Percentiles rank a stretch among this genome's conserved stretches.
Evolutionary conservation across 2,888 invertebrate genomes (phyloP).

Genomic region (Sepiola atlantica): DNA sequence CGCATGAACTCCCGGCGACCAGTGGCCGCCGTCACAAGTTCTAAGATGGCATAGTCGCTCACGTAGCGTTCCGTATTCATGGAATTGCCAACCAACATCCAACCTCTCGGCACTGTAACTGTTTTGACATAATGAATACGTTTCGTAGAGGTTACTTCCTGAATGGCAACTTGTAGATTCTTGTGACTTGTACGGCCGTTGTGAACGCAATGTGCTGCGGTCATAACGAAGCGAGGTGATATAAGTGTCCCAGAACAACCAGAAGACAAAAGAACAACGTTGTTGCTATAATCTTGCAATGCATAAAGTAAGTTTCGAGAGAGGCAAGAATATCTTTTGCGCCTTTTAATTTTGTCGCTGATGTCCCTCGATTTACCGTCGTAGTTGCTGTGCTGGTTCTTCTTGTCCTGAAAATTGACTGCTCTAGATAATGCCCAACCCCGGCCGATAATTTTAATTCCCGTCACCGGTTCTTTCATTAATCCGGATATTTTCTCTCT

Average conservation of each 20-base stretch:
- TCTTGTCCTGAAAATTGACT: neutral
- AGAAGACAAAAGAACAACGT: conserved; percentile 67
- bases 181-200: conserved; percentile 55
- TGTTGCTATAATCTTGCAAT: conserved; percentile 49
- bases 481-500: neutral
- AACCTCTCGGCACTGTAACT: conserved; percentile 63
- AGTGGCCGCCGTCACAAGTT: conserved; percentile 62
- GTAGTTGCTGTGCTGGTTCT: neutral
- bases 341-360: neutral
- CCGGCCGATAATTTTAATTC: neutral
- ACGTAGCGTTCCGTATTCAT: conserved; percentile 57
- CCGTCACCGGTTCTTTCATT: neutral
- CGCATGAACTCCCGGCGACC: conserved; percentile 65
- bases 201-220: conserved; percentile 72
- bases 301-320: neutral
- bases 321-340: conserved; percentile 24
- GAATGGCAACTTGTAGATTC: conserved; percentile 57
- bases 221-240: conserved; percentile 66
- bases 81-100: conserved; percentile 56
- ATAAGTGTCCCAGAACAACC: conserved; percentile 71
- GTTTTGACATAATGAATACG: conserved; percentile 64
- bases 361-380: neutral
- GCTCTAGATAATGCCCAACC: neutral
- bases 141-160: conserved; percentile 61
- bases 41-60: conserved; percentile 68